phyloP scores from a whole-genome alignment of 2,888 invertebrate genomes.

The Luperina nickerlii region DNA sequence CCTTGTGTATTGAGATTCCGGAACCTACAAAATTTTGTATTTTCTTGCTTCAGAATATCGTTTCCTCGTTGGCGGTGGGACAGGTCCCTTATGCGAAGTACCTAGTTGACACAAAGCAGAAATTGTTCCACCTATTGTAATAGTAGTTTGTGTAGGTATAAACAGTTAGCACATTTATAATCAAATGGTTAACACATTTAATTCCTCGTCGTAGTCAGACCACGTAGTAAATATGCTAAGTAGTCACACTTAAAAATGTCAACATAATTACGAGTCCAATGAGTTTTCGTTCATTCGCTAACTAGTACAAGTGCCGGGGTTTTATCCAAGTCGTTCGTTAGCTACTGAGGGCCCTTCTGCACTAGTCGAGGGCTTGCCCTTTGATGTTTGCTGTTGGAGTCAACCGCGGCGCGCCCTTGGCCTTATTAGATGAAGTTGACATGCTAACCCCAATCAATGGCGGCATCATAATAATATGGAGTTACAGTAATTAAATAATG shows the following conservation, averaged over 20 bases:
- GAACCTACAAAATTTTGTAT: background rate
- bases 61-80: background rate
- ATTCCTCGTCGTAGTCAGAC: background rate
- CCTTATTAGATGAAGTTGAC: constrained; percentile 72
- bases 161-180: no score
- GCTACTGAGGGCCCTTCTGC: constrained; percentile 70
- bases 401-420: constrained; percentile 73
- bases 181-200: background rate
- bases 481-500: constrained; percentile 21
- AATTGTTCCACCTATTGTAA: background rate
- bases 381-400: constrained; percentile 75
- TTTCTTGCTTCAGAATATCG: background rate
- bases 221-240: constrained; percentile 32
- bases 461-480: constrained; percentile 34
- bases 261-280: constrained; percentile 58
- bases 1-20: background rate
- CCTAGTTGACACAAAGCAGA: background rate
- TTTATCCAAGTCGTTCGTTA: constrained; percentile 76
- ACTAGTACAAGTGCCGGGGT: constrained; percentile 70
- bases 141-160: background rate
- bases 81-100: background rate
- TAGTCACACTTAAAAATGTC: constrained; percentile 46
- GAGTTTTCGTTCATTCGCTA: constrained; percentile 65
- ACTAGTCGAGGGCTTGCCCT: constrained; percentile 75
- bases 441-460: constrained; percentile 70